Evolutionary conservation across 2,113 vertebrate genomes (phyloP).

Genomic region (Symphodus melops): DNA sequence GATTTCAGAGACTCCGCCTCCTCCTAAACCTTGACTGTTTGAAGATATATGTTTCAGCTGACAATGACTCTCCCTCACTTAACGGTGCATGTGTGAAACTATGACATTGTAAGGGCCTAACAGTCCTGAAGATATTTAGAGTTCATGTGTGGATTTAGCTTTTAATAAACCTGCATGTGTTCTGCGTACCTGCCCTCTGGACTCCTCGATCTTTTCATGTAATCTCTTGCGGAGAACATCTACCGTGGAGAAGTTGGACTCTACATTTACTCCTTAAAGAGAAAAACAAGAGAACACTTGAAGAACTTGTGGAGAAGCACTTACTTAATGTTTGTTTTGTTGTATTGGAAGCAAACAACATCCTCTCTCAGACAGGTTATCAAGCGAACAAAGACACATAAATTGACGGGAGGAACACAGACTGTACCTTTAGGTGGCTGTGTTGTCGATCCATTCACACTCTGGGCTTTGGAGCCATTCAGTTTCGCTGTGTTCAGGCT

Average conservation of each 20-base stretch:
- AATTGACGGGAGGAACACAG: accelerated
- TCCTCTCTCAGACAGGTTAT: neutral
- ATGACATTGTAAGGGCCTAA: too few species aligned
- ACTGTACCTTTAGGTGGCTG: conserved; percentile 56
- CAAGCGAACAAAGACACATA: neutral
- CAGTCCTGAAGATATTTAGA: too few species aligned
- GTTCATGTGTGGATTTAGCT: neutral
- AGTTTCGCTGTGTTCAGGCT: neutral
- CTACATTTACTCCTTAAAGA: conserved; percentile 67
- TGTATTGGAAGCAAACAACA: neutral
- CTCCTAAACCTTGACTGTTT: too few species aligned
- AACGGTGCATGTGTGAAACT: too few species aligned
- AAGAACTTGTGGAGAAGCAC: neutral
- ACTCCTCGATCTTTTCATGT: conserved; percentile 91
- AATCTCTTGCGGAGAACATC: conserved; percentile 90
- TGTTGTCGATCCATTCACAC: conserved; percentile 18
- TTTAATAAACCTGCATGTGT: neutral
- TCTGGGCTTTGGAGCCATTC: conserved; percentile 18
- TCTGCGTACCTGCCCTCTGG: conserved; percentile 86
- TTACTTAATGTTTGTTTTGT: neutral
- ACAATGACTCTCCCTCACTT: too few species aligned
- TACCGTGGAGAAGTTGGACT: conserved; percentile 82
- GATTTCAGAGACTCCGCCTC: too few species aligned
- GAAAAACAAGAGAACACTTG: neutral
- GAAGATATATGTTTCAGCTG: too few species aligned